A percentile compares a stretch with the other conserved stretches of the same genome.
Conservation (phyloP, 2,113 vertebrate species). For the Hippotragus niger region DNA sequence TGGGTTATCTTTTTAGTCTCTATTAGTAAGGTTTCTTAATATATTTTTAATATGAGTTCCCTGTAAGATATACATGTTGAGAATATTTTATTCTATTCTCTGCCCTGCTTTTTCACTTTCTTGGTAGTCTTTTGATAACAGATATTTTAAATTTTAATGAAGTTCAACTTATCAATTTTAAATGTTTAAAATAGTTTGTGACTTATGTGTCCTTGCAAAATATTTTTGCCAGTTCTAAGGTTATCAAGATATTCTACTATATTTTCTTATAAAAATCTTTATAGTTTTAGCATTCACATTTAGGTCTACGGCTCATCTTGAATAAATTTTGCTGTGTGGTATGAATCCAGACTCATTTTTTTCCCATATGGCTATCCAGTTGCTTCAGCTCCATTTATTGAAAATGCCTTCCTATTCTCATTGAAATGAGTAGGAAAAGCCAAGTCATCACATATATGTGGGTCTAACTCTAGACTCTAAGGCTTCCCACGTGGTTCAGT, state of each 20-base stretch:
- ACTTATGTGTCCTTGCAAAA: not conserved
- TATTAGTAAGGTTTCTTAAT: not conserved
- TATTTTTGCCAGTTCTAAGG: not conserved
- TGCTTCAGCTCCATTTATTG: not conserved
- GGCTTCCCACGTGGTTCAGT: not conserved
- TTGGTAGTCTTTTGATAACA: not conserved
- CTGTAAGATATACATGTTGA: not conserved
- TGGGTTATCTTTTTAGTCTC: not conserved
- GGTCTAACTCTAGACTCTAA: not conserved
- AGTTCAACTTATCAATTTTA: not conserved
- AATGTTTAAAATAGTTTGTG: not conserved
- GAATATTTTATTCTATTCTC: conserved; percentile 10
- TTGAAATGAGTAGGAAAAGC: not conserved
- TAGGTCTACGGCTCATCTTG: not conserved
- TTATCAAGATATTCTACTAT: not conserved
- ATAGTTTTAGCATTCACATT: not conserved
- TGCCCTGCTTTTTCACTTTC: not conserved
- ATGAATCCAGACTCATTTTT: not conserved
- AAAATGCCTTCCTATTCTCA: not conserved
- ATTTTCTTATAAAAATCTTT: not conserved
- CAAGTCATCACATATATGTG: not conserved
- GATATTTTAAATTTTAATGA: not conserved
- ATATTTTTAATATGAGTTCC: not conserved
- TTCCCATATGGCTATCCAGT: not conserved
- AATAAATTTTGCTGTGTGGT: not conserved